These are phyloP conservation scores for Wiebesia pumilae DNA, from an alignment of 1,140 invertebrate species.

Conservation along the genomic window DNA sequence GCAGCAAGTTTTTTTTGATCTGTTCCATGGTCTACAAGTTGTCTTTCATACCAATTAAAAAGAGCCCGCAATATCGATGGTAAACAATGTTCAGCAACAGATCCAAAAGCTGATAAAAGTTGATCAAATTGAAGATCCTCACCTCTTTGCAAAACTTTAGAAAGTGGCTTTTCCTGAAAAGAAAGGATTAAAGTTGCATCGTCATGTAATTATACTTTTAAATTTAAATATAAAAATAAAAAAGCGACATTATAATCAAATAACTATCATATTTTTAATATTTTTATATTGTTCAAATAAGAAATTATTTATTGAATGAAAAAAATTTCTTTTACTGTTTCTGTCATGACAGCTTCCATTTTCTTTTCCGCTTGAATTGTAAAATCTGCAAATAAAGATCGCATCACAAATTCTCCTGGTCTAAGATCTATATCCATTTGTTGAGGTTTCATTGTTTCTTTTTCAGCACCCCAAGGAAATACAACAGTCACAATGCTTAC, in stretches of 20 bases:
- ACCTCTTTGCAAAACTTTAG: slow-evolving; percentile 94
- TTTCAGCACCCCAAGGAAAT: slow-evolving; percentile 88
- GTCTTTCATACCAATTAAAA: slow-evolving; percentile 96
- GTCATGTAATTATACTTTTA: background rate
- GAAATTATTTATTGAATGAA: background rate
- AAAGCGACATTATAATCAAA: background rate
- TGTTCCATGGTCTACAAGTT: slow-evolving; percentile 81
- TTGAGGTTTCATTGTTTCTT: slow-evolving; percentile 81
- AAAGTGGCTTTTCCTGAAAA: slow-evolving; percentile 88
- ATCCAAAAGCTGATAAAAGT: slow-evolving; percentile 92
- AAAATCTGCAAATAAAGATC: slow-evolving; percentile 95
- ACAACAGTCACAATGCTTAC: slow-evolving; percentile 74
- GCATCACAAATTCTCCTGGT: slow-evolving; percentile 96
- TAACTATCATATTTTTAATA: background rate
- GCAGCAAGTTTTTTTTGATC: slow-evolving; percentile 76
- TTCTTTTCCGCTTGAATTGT: slow-evolving; percentile 94
- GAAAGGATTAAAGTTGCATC: slow-evolving; percentile 36
- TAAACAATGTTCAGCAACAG: slow-evolving; percentile 96
- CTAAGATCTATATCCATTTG: slow-evolving; percentile 81
- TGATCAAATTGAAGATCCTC: slow-evolving; percentile 97
- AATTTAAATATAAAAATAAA: background rate
- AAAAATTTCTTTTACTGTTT: slow-evolving; percentile 79
- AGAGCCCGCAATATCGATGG: slow-evolving; percentile 95
- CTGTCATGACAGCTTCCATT: slow-evolving; percentile 94
- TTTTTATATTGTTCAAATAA: background rate